Base-by-base conservation (phyloP, 64 coral and sea anemone species). In the Catalaphyllia jardinei region DNA sequence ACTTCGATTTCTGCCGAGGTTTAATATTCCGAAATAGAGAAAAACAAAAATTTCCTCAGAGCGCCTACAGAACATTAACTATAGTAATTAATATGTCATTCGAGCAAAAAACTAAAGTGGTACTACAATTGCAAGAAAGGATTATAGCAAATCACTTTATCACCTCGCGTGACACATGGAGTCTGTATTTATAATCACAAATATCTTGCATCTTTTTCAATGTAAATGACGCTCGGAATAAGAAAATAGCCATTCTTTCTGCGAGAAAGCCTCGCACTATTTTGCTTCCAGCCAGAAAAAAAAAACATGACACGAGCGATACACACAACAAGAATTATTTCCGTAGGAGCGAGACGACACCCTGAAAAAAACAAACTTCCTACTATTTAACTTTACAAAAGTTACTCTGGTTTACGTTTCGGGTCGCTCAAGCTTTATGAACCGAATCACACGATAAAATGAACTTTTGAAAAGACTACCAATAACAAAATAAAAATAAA, bases 81-180 rank as follows among this genome's bases (percentile, higher is more conserved):
- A n/a, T 17, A 46, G 81, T 85, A 85, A 85, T 85, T 85, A 85
- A 85, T 85, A 69, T 71, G 62, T 71, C 81, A 85, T 85, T 85
- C 81, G n/a, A 7, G 62, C n/a, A 27, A 71, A 85, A 85, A 52
- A 4, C 18, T 71, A 42, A 85, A 85, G 81, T 51, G 63, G 81
- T 9, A 51, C 81, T 42, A 71, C 67, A n/a, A n/a, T n/a, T n/a
- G n/a, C n/a, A 71, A 52, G 62, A 35, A 28, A 85, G 60, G 81
- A 85, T 85, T 85, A 85, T 27, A 49, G 38, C 16, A 85, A 85
- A 85, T 65, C 81, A 64, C 63, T 85, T 85, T 71, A 85, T 85
- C 81, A 71, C 35, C 62, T 85, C 62, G 81, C 81, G 38, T 85
- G 81, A 85, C 81, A 85, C 67, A 83, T 83, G 42, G 42, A 79